Evolutionary conservation across 2,113 vertebrate genomes (phyloP).

Genomic region (Corynorhinus townsendii): DNA sequence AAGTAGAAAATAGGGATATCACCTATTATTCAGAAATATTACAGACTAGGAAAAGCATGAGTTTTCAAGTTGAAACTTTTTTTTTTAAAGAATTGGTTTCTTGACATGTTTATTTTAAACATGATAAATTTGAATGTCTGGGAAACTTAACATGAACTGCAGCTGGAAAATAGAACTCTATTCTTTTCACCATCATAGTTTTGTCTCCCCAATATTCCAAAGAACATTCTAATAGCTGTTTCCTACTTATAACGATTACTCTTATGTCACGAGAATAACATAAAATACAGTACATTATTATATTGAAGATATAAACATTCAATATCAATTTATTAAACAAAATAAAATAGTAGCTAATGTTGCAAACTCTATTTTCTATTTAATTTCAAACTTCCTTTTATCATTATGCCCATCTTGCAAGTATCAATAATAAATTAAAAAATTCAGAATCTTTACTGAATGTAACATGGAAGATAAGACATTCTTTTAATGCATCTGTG

Average conservation of each 20-base stretch:
- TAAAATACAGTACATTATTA: slow-evolving; percentile 62
- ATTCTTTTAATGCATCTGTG: slow-evolving; percentile 48
- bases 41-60: slow-evolving; percentile 9
- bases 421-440: slow-evolving; percentile 69
- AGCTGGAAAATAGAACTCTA: slow-evolving; percentile 15
- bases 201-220: slow-evolving; percentile 53
- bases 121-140: slow-evolving; percentile 76
- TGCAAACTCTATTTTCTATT: slow-evolving; percentile 60
- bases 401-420: slow-evolving; percentile 58
- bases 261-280: slow-evolving; percentile 34
- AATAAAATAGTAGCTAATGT: slow-evolving; percentile 68
- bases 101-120: slow-evolving; percentile 78
- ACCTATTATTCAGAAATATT: slow-evolving; percentile 25
- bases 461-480: slow-evolving; percentile 25
- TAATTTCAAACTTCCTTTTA: slow-evolving; percentile 66
- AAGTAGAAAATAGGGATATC: slow-evolving; percentile 30
- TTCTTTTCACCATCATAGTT: background rate
- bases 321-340: slow-evolving; percentile 77
- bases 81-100: slow-evolving; percentile 59
- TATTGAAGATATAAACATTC: slow-evolving; percentile 77
- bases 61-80: slow-evolving; percentile 57
- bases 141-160: slow-evolving; percentile 69
- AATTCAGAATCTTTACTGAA: slow-evolving; percentile 57
- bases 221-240: slow-evolving; percentile 71
- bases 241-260: slow-evolving; percentile 69